Evolutionary conservation across 2,113 vertebrate species (phyloP).

Genomic region (Nipponia nippon): DNA sequence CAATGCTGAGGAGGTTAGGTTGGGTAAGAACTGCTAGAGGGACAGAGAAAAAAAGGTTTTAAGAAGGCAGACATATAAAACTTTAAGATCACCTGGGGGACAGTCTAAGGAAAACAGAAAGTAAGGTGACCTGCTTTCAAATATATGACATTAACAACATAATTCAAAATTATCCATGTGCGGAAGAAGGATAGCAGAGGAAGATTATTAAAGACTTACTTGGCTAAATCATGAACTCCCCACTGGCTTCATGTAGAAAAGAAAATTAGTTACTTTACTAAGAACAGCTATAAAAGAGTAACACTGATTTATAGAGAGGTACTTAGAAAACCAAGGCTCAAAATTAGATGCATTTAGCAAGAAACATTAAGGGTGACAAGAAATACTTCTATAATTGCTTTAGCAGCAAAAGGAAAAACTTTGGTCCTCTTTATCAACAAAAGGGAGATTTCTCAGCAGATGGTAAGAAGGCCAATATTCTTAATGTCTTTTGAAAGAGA

Average conservation of each 20-base stretch:
- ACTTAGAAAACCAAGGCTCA: background rate
- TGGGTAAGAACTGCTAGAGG: background rate
- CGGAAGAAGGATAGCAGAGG: background rate
- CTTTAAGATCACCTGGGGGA: background rate
- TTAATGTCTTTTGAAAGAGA: background rate
- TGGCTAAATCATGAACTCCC: background rate
- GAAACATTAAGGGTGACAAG: background rate
- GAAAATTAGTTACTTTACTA: conserved; percentile 1
- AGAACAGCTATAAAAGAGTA: background rate
- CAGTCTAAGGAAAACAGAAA: background rate
- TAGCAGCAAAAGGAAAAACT: background rate
- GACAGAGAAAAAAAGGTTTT: background rate
- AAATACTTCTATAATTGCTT: background rate
- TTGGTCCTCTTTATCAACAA: background rate
- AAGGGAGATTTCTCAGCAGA: background rate
- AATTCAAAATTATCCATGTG: background rate
- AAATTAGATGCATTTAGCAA: background rate
- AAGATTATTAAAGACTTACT: background rate
- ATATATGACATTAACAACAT: background rate
- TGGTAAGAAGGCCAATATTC: background rate
- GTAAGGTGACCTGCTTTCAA: background rate
- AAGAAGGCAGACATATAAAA: background rate
- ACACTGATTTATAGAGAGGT: background rate
- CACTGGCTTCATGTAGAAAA: background rate
- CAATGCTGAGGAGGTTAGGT: background rate